A percentile compares a stretch with the other conserved stretches of the same genome.
These are phyloP conservation scores for Andinoacara biseriatus DNA, from an alignment of 2,113 vertebrate species.

Conservation along the genomic window DNA sequence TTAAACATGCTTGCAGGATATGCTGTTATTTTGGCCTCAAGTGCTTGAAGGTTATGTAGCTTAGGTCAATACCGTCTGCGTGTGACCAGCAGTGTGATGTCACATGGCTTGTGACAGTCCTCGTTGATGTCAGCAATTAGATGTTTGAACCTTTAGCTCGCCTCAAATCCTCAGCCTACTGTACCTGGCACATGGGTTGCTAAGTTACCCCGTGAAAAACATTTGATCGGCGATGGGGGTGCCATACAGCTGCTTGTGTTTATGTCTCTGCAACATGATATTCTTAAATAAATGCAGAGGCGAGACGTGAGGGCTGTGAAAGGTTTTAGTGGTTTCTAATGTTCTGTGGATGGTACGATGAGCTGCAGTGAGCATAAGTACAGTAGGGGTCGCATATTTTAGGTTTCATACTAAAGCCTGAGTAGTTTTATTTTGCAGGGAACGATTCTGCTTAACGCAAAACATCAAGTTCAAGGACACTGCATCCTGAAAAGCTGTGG, in stretches of 20 bases:
- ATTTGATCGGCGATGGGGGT: constrained; percentile 49
- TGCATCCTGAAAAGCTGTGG: background rate
- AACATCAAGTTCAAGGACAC: constrained; percentile 2
- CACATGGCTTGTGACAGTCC: constrained; percentile 68
- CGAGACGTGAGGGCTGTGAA: background rate
- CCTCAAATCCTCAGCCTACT: constrained; percentile 36
- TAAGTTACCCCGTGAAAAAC: constrained; percentile 56
- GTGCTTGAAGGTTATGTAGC: constrained; percentile 63
- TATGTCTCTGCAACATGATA: constrained; percentile 27
- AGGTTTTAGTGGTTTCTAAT: background rate
- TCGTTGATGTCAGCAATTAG: constrained; percentile 69
- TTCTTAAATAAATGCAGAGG: background rate
- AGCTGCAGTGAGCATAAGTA: background rate
- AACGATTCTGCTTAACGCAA: background rate
- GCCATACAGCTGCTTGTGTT: background rate
- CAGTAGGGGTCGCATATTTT: background rate
- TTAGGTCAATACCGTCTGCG: constrained; percentile 59
- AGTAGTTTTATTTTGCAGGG: background rate
- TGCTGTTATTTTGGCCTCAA: constrained; percentile 66
- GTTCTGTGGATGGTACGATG: background rate
- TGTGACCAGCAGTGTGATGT: constrained; percentile 66
- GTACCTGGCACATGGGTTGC: constrained; percentile 45
- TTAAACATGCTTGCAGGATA: constrained; percentile 21
- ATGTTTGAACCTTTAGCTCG: constrained; percentile 33
- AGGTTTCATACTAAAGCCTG: background rate